phyloP scores from a whole-genome alignment of 1,140 invertebrate genomes.

The Fopius arisanus region DNA sequence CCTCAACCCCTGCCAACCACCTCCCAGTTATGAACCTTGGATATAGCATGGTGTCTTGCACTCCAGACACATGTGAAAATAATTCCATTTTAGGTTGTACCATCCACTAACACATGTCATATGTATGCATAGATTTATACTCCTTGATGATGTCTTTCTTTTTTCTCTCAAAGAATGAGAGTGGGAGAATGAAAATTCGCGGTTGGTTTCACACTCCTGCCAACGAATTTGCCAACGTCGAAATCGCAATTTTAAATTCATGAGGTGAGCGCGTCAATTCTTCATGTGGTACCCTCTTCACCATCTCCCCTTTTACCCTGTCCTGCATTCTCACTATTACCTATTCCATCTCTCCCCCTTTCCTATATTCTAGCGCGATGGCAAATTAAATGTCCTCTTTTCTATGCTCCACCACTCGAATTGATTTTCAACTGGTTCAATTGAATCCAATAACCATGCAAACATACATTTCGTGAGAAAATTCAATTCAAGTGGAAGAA shows the following conservation, averaged over 20 bases:
- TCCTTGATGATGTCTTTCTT: background rate
- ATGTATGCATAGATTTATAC: background rate
- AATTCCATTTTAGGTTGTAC: background rate
- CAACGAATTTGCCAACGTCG: conserved; percentile 10
- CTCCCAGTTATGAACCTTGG: background rate
- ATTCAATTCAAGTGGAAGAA: conserved; percentile 1
- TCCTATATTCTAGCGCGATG: background rate
- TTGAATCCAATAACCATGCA: background rate
- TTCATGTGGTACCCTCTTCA: background rate
- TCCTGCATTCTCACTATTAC: background rate
- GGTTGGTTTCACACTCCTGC: conserved; percentile 24
- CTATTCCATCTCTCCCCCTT: background rate
- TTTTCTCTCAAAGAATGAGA: background rate
- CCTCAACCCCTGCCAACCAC: background rate
- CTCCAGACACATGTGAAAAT: background rate
- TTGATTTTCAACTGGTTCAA: conserved; percentile 20
- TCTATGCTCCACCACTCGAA: conserved; percentile 22
- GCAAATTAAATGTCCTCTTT: conserved; percentile 23
- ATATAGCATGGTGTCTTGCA: background rate
- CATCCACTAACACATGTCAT: background rate
- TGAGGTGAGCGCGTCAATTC: conserved; percentile 15
- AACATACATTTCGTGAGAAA: conserved; percentile 14
- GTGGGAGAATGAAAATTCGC: conserved; percentile 17
- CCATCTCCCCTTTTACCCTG: background rate
- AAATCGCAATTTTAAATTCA: conserved; percentile 33